phyloP scores from a whole-genome alignment of 2,888 invertebrate species.

The Hermaeophaga mercurialis region DNA sequence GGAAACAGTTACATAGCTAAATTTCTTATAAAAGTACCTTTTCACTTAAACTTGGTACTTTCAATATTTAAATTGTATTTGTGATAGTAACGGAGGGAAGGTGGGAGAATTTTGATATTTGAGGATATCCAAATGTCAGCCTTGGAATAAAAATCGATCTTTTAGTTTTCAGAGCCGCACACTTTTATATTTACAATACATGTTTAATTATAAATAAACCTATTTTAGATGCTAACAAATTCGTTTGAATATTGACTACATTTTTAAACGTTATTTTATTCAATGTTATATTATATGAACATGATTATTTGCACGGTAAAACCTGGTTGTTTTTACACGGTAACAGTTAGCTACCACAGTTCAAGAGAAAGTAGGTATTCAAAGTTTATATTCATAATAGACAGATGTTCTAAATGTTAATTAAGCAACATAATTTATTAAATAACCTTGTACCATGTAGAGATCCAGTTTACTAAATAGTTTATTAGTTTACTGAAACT shows the following conservation, averaged over 20 bases:
- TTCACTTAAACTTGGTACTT: too few relatives aligned
- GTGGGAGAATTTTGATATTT: too few relatives aligned
- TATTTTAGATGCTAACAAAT: too few relatives aligned
- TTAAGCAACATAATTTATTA: conserved; percentile 22
- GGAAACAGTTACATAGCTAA: too few relatives aligned
- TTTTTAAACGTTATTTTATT: conserved; percentile 14
- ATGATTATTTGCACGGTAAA: conserved; percentile 18
- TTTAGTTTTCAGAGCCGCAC: too few relatives aligned
- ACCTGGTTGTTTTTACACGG: conserved; percentile 14
- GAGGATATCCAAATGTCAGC: too few relatives aligned
- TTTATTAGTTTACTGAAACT: not conserved
- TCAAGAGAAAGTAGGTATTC: conserved; percentile 20
- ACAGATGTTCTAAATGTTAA: conserved; percentile 37
- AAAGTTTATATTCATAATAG: conserved; percentile 37
- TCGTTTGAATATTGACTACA: conserved; percentile 6
- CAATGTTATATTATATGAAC: conserved; percentile 16
- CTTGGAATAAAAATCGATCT: too few relatives aligned
- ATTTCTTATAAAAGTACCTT: too few relatives aligned
- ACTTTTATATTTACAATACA: too few relatives aligned
- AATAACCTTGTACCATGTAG: not conserved
- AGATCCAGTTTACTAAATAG: conserved; percentile 6
- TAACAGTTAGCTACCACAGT: conserved; percentile 13
- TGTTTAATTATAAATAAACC: too few relatives aligned
- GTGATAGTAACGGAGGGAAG: too few relatives aligned
- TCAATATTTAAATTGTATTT: too few relatives aligned